phyloP scores from a whole-genome alignment of 2,888 invertebrate species.

The Entomobrya proxima region DNA sequence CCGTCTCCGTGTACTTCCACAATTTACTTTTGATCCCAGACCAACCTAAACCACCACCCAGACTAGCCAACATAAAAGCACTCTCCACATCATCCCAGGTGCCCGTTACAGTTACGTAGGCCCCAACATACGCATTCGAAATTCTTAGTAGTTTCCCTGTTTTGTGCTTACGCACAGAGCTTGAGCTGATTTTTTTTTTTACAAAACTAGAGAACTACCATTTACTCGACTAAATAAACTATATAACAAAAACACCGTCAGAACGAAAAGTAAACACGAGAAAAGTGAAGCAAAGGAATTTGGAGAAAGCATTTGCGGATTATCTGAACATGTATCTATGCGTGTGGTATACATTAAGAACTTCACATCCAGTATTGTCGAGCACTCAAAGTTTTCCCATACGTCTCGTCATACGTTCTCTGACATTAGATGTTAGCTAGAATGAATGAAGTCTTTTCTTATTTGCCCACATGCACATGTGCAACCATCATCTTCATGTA shows the following conservation, averaged over 20 bases:
- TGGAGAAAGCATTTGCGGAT: conserved; percentile 9
- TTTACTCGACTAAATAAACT: conserved; percentile 25
- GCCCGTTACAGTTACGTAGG: not conserved
- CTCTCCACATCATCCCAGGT: too few relatives aligned
- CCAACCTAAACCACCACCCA: too few relatives aligned
- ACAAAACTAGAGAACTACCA: not conserved
- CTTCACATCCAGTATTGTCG: too few relatives aligned
- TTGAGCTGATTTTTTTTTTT: not conserved
- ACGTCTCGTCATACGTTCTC: not conserved
- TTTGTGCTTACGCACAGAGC: not conserved
- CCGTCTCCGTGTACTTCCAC: too few relatives aligned
- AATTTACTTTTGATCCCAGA: too few relatives aligned
- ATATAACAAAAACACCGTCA: conserved; percentile 24
- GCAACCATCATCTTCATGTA: too few relatives aligned
- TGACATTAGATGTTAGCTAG: too few relatives aligned
- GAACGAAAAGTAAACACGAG: not conserved
- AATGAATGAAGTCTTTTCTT: too few relatives aligned
- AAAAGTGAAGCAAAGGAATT: not conserved
- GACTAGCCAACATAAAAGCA: too few relatives aligned
- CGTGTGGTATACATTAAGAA: not conserved
- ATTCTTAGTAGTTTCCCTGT: not conserved
- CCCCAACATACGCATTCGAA: not conserved
- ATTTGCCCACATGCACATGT: too few relatives aligned
- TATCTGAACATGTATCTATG: not conserved
- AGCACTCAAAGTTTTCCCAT: not conserved